These are phyloP conservation scores for Amazona vittata DNA, from an alignment of 2,113 vertebrate genomes.

Conservation along the genomic window DNA sequence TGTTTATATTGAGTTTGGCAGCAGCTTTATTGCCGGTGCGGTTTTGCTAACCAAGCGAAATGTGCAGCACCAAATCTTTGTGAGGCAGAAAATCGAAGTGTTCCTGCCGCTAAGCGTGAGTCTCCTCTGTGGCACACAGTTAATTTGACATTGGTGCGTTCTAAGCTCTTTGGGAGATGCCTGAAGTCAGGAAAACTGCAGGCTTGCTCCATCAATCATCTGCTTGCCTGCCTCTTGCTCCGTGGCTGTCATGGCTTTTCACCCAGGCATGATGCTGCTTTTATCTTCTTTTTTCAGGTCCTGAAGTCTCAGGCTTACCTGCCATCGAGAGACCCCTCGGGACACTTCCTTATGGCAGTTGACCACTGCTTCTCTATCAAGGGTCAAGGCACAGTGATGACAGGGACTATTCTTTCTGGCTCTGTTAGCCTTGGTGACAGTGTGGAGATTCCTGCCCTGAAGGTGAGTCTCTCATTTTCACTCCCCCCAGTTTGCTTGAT, in stretches of 20 bases:
- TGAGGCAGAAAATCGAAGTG: conserved; percentile 61
- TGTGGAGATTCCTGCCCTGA: conserved; percentile 94
- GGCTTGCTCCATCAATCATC: conserved; percentile 48
- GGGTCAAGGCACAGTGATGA: conserved; percentile 98
- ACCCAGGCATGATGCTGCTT: conserved; percentile 11
- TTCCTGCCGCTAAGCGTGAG: not conserved
- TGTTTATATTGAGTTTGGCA: conserved; percentile 54
- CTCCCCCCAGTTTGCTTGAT: not conserved
- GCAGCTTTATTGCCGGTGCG: not conserved
- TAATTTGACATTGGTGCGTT: conserved; percentile 44
- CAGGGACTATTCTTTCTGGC: conserved; percentile 95
- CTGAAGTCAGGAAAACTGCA: conserved; percentile 31
- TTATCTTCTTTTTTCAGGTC: conserved; percentile 80
- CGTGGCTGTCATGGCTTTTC: conserved; percentile 30
- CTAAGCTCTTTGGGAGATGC: conserved; percentile 22
- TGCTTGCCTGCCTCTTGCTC: not conserved
- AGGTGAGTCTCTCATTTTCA: conserved; percentile 82
- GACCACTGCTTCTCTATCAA: conserved; percentile 98
- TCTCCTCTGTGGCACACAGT: not conserved
- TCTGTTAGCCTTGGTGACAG: conserved; percentile 89
- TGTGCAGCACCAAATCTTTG: conserved; percentile 53
- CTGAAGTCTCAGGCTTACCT: conserved; percentile 90
- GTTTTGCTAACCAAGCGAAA: conserved; percentile 64
- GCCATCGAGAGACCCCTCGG: conserved; percentile 87
- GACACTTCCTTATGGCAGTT: conserved; percentile 93